These are phyloP conservation scores for Andrena marginata DNA, from an alignment of 2,888 invertebrate species.

Conservation along the genomic window DNA sequence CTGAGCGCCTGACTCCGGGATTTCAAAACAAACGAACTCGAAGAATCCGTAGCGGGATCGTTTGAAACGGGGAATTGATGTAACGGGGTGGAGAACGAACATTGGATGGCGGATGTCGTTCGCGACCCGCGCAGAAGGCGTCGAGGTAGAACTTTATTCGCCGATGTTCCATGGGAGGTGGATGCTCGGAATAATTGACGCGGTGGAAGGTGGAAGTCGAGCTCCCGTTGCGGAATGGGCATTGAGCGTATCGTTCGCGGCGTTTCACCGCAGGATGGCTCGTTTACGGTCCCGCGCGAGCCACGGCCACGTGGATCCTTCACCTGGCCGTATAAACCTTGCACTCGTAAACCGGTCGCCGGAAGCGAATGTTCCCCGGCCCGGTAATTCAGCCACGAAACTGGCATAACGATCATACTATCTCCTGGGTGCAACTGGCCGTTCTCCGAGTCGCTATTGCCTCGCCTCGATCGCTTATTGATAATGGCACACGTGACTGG, in stretches of 20 bases:
- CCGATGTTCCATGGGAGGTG: constrained; percentile 1
- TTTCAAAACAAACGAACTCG: neutral
- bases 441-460: neutral
- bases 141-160: constrained; percentile 8
- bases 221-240: constrained; percentile 7
- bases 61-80: neutral
- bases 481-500: neutral
- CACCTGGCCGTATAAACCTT: constrained; percentile 13
- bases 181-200: constrained; percentile 43
- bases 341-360: constrained; percentile 38
- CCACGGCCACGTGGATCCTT: constrained; percentile 31
- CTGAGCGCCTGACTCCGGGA: neutral
- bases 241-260: constrained; percentile 28
- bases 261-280: constrained; percentile 35
- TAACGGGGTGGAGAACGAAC: neutral
- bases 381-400: constrained; percentile 44
- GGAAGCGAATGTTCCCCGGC: constrained; percentile 34
- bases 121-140: neutral
- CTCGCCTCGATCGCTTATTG: neutral
- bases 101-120: neutral
- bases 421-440: constrained; percentile 9
- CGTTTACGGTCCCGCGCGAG: constrained; percentile 37
- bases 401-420: constrained; percentile 46
- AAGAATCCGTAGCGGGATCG: neutral
- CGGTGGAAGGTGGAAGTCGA: constrained; percentile 17